Evolutionary conservation across 2,888 invertebrate species (phyloP).

Genomic region (Ommatoiulus sabulosus): DNA sequence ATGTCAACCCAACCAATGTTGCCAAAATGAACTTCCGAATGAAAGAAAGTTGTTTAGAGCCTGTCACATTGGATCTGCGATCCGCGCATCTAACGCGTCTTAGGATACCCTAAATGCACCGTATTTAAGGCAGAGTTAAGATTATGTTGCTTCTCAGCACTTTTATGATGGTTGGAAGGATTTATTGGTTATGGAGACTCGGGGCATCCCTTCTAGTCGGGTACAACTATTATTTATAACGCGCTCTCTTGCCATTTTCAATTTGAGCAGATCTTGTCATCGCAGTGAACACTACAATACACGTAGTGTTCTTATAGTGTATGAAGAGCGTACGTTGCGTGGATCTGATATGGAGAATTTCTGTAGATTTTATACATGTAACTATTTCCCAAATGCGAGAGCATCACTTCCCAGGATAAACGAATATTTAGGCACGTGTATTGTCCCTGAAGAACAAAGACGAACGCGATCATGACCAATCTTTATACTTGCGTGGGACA

Average conservation of each 20-base stretch:
- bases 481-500: not conserved
- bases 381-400: not conserved
- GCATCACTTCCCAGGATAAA: not conserved
- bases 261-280: constrained; percentile 29
- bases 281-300: no score
- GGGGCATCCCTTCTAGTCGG: not conserved
- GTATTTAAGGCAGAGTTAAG: constrained; percentile 22
- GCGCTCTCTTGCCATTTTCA: not conserved
- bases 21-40: constrained; percentile 39
- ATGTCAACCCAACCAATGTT: constrained; percentile 32
- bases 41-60: constrained; percentile 28
- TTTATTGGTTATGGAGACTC: constrained; percentile 26
- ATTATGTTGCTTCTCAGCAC: constrained; percentile 11
- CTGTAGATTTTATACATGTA: no score
- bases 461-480: no score
- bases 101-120: constrained; percentile 31
- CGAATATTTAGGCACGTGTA: not conserved
- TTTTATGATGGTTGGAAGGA: not conserved
- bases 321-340: no score
- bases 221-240: not conserved
- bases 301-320: no score
- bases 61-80: constrained; percentile 35
- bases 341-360: no score
- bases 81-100: not conserved
- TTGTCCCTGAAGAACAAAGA: not conserved